A percentile compares a stretch with the other conserved stretches of the same genome.
These are phyloP conservation scores for Cryptoprocta ferox DNA, from an alignment of 2,797 vertebrate species.

Conservation along the genomic window DNA sequence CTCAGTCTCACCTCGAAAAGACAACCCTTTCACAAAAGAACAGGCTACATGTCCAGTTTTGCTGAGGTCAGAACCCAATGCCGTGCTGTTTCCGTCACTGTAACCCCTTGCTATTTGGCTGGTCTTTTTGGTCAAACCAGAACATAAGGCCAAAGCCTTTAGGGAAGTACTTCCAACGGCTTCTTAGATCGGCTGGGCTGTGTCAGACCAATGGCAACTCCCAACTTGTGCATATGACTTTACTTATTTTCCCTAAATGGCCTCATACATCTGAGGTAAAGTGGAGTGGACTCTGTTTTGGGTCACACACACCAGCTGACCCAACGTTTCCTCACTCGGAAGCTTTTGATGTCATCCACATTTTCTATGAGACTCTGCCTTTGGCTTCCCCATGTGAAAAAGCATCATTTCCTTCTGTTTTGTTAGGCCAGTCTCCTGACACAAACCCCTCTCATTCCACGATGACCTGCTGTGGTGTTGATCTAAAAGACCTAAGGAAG, in stretches of 20 bases:
- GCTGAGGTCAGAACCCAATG: not conserved
- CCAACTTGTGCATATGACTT: not conserved
- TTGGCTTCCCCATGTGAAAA: not conserved
- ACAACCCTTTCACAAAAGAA: not conserved
- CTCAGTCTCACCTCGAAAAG: not conserved
- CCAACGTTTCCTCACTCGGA: not conserved
- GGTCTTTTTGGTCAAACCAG: not conserved
- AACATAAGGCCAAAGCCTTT: not conserved
- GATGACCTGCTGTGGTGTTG: not conserved
- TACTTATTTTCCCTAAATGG: not conserved
- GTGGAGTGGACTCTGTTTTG: not conserved
- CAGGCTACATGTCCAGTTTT: not conserved
- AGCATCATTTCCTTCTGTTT: not conserved
- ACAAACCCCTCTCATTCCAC: not conserved
- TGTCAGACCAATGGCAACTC: not conserved
- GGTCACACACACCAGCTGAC: not conserved
- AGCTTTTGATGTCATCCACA: not conserved
- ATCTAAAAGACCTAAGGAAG: not conserved
- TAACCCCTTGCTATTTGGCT: not conserved
- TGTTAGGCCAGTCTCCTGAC: not conserved
- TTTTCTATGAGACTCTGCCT: not conserved
- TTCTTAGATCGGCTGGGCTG: not conserved
- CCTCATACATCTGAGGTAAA: not conserved
- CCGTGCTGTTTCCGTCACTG: not conserved
- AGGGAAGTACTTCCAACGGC: not conserved